Conservation (phyloP, 2,888 invertebrate genomes). For the Mylabris sibirica region DNA sequence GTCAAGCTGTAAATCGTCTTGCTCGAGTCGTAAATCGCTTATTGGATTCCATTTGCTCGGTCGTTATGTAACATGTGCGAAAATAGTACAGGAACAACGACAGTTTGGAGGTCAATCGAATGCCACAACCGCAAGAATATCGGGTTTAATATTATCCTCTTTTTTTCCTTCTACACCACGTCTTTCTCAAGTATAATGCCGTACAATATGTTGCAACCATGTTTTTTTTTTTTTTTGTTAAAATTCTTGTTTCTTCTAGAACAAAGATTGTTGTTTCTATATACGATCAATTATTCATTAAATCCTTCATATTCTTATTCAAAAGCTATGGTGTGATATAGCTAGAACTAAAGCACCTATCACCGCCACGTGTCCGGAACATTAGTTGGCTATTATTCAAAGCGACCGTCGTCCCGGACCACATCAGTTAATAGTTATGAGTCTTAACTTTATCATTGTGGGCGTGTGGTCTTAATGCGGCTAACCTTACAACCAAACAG, state of each 20-base stretch:
- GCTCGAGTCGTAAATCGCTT: constrained; percentile 43
- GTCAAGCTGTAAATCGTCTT: constrained; percentile 42
- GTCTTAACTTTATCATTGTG: constrained; percentile 54
- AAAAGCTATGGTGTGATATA: constrained; percentile 31
- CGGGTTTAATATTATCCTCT: background rate
- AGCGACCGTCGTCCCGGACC: constrained; percentile 49
- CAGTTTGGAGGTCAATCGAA: constrained; percentile 22
- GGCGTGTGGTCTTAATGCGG: constrained; percentile 47
- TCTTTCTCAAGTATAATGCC: background rate
- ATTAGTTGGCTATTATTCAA: constrained; percentile 55
- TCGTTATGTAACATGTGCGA: constrained; percentile 36
- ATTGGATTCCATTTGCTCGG: constrained; percentile 42
- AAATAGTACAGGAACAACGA: constrained; percentile 15
- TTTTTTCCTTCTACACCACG: background rate
- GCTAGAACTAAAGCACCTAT: constrained; percentile 37
- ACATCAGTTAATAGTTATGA: constrained; percentile 55
- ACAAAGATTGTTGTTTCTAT: background rate
- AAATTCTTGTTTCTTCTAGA: background rate
- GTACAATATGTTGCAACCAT: background rate
- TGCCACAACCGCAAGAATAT: constrained; percentile 20
- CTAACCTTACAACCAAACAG: constrained; percentile 28
- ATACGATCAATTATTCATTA: constrained; percentile 19
- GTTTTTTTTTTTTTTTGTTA: background rate
- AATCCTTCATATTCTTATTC: constrained; percentile 39
- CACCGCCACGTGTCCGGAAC: constrained; percentile 49